Conservation (phyloP, 2,888 invertebrate species). For the Laothoe populi region DNA sequence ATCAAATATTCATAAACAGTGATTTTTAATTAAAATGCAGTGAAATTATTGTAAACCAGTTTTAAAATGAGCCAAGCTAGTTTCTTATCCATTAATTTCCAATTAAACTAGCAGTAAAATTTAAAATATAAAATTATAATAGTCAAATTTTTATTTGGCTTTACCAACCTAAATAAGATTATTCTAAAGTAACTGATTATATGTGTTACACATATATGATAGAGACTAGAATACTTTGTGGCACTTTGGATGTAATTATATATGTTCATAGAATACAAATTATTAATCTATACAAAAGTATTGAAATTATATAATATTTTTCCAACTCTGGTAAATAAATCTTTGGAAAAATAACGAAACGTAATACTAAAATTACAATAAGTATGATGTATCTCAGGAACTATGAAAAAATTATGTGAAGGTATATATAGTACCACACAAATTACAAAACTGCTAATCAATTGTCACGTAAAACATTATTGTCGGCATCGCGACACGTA, state of each 20-base stretch:
- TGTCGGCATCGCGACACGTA: constrained; percentile 58
- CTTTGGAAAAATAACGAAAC: background rate
- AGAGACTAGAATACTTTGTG: background rate
- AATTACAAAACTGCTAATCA: constrained; percentile 3
- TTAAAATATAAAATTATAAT: too few species aligned
- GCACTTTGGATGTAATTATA: background rate
- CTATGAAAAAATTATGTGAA: constrained; percentile 6
- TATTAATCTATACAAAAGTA: too few species aligned
- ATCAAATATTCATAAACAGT: too few species aligned
- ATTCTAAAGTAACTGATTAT: too few species aligned
- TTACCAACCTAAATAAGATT: too few species aligned
- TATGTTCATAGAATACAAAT: background rate
- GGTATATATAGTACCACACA: constrained; percentile 4
- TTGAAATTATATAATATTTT: background rate
- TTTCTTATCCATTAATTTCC: too few species aligned
- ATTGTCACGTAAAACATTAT: constrained; percentile 53
- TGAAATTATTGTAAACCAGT: too few species aligned
- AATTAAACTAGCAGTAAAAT: too few species aligned
- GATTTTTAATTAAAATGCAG: too few species aligned
- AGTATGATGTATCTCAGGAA: background rate
- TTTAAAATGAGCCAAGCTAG: background rate
- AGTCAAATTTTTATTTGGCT: too few species aligned
- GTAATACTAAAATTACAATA: constrained; percentile 15
- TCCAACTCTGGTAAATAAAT: background rate
- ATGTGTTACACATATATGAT: too few species aligned